A percentile compares a stretch with the other conserved stretches of the same genome.
These are phyloP conservation scores for Cremastobaeus sp. DNA, from an alignment of 2,888 invertebrate genomes.

Conservation along the genomic window DNA sequence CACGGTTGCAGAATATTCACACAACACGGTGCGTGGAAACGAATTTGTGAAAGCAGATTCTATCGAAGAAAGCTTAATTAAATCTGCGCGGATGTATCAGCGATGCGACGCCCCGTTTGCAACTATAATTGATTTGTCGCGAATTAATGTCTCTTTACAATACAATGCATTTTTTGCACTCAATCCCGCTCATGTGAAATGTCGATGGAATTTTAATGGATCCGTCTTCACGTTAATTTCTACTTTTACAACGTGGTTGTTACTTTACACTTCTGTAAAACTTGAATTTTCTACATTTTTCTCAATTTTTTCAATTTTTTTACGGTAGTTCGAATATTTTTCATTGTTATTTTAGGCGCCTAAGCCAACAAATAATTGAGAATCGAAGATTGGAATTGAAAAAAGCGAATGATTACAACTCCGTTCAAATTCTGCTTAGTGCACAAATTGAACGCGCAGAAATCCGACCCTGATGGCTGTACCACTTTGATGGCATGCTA, in stretches of 20 bases:
- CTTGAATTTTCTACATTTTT: no score
- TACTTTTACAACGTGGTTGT: no score
- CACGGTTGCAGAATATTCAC: background rate
- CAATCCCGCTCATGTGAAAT: no score
- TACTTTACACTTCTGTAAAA: no score
- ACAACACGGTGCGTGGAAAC: background rate
- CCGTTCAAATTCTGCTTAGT: conserved; percentile 26
- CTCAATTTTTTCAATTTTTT: no score
- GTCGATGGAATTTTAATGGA: background rate
- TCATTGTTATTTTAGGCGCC: no score
- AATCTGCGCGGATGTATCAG: conserved; percentile 1
- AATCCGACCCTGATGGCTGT: conserved; percentile 54
- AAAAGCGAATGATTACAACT: background rate
- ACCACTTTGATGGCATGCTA: conserved; percentile 55
- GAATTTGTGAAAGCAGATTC: conserved; percentile 3
- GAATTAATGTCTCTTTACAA: conserved; percentile 10
- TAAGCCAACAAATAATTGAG: no score
- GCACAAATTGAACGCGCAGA: conserved; percentile 38
- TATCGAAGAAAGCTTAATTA: conserved; percentile 28
- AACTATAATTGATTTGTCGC: conserved; percentile 13
- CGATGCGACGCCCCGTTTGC: background rate
- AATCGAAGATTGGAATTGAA: no score
- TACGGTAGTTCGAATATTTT: no score
- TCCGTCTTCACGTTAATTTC: no score
- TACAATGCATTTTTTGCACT: background rate